Percentiles rank a stretch among this genome's conserved stretches.
These are phyloP conservation scores for Rhamphomyia laevipes DNA, from an alignment of 2,888 invertebrate species.

Conservation along the genomic window DNA sequence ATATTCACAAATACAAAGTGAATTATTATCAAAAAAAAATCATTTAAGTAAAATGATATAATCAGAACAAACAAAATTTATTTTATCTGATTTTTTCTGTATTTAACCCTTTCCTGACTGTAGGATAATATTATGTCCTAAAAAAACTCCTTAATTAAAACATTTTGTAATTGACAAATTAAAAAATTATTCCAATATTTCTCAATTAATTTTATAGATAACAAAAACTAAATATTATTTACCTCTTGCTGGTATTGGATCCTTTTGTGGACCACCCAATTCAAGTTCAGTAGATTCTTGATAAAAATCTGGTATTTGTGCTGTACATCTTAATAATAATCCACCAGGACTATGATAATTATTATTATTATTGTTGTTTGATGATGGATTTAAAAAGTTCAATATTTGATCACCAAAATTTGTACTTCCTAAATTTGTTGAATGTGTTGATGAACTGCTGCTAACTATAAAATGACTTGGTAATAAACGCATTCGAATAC, in stretches of 20 bases:
- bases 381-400: conserved; percentile 18
- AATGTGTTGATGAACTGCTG: no score
- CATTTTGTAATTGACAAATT: no score
- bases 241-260: conserved; percentile 73
- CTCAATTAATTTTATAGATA: conserved; percentile 2
- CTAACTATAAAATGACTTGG: not conserved
- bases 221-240: conserved; percentile 23
- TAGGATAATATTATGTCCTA: no score
- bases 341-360: conserved; percentile 42
- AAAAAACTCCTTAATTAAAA: no score
- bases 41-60: no score
- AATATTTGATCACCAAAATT: conserved; percentile 15
- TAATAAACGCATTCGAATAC: not conserved
- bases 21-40: no score
- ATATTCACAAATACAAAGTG: no score
- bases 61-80: no score
- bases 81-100: no score
- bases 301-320: conserved; percentile 57
- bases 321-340: conserved; percentile 57
- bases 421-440: not conserved
- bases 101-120: no score
- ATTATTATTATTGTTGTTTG: conserved; percentile 8
- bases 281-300: conserved; percentile 54
- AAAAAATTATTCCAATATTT: no score
- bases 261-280: conserved; percentile 57